Base-by-base conservation (phyloP, 53 echinoderm and acorn worm genomes). In the Mesocentrotus franciscanus region DNA sequence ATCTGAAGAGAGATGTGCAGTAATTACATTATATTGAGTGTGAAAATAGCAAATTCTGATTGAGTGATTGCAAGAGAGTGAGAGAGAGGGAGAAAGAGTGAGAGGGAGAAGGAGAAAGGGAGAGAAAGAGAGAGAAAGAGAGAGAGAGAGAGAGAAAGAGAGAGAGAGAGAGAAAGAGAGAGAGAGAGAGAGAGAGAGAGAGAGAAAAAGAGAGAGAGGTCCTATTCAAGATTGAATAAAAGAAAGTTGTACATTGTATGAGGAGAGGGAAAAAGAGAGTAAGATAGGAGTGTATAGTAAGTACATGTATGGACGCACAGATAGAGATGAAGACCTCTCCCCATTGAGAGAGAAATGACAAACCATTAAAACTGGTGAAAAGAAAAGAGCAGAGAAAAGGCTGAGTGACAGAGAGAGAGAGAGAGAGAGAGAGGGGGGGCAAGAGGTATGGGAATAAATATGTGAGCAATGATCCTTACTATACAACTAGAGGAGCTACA, bases 181-280 rank as follows among this genome's bases (percentile, higher is more conserved):
- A 32, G 78, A 78, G 78, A 78, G 78, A 78, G 78, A 78, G 30
- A 32, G 34, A 78, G 33, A 78, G 78, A 78, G 78, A 78, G 33
- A 78, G 85, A 36, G 32, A 85, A 18, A 85, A 16, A 85, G 32
- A 55, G 56, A 85, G 42, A 49, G 85, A 85, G 85, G 62, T 1
- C 14, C 15, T 18, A 16, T 62, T 62, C 62, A 62, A 62, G 62
- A 16, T 16, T 62, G 62, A 62, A 16, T 62, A 18, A 62, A 18
- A 62, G 42, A 85, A 2, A 85, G 20, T 29, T 20, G 79, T 79
- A 29, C 22, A 34, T 29, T 22, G 71, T 24, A n/a, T 20, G 71
- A 71, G 71, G 71, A 5, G 71, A 5, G 71, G 11, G 71, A 71
- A 71, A 24, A n/a, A 71, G 71, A 71, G 3, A 5, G 71, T 8